phyloP scores from a whole-genome alignment of 2,113 vertebrate genomes.

The Rhabdornis inornatus region DNA sequence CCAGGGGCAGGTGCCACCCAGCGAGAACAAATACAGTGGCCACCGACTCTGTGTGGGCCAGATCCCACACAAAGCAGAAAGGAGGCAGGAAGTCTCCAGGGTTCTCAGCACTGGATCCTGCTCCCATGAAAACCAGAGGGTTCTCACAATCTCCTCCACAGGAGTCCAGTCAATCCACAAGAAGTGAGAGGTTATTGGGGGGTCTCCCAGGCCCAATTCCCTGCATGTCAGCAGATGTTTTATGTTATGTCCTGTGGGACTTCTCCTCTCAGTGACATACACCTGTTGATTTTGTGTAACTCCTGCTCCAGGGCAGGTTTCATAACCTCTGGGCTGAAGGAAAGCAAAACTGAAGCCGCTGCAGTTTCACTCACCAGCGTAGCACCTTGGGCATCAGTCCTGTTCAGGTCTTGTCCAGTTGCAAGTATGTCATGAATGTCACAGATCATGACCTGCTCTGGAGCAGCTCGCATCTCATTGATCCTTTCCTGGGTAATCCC shows the following conservation, averaged over 20 bases:
- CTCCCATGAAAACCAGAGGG: not conserved
- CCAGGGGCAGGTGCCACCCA: not conserved
- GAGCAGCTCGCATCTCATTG: constrained; percentile 90
- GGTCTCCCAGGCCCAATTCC: not conserved
- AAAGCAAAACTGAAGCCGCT: not conserved
- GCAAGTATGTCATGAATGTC: constrained; percentile 88
- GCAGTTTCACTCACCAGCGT: constrained; percentile 83
- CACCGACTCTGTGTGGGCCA: not conserved
- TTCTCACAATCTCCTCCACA: rapidly evolving
- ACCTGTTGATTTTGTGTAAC: not conserved
- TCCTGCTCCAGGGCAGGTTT: constrained; percentile 2
- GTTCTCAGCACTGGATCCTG: not conserved
- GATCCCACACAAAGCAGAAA: not conserved
- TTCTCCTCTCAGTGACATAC: not conserved
- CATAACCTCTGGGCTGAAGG: not conserved
- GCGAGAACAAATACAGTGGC: not conserved
- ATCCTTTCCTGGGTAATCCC: constrained; percentile 98
- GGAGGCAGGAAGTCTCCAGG: not conserved
- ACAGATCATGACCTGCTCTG: constrained; percentile 88
- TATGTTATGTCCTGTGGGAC: not conserved
- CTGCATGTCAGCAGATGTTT: not conserved
- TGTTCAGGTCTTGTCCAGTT: constrained; percentile 85
- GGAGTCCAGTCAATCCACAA: not conserved
- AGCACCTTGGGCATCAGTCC: constrained; percentile 88
- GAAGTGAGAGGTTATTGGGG: not conserved